These are phyloP conservation scores for Morinoia aosen DNA, from an alignment of 2,888 invertebrate species.

Conservation along the genomic window DNA sequence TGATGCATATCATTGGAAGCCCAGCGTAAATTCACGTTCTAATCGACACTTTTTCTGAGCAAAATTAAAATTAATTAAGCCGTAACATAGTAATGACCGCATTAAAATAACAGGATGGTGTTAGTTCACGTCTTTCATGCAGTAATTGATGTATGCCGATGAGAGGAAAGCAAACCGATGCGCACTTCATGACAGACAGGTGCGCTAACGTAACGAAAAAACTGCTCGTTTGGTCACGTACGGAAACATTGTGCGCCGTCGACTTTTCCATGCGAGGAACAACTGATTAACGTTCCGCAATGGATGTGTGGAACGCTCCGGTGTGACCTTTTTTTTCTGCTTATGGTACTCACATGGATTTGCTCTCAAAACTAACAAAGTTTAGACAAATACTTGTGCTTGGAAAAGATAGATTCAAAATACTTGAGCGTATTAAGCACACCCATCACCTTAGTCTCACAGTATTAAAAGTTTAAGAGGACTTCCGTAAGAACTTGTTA, in stretches of 20 bases:
- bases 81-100: neutral
- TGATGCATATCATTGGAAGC: neutral
- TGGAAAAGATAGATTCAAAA: too few relatives aligned
- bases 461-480: neutral
- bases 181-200: neutral
- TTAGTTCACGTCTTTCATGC: neutral
- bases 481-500: neutral
- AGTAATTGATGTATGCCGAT: neutral
- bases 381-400: too few relatives aligned
- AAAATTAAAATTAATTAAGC: neutral
- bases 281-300: neutral
- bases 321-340: too few relatives aligned
- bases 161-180: neutral
- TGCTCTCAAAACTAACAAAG: too few relatives aligned
- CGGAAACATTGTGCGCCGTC: neutral
- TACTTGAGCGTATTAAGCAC: too few relatives aligned
- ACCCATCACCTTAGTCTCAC: too few relatives aligned
- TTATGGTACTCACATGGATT: too few relatives aligned
- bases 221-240: neutral
- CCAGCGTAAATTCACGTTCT: neutral
- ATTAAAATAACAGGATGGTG: neutral
- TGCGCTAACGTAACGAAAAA: neutral
- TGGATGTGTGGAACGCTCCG: neutral
- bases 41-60: neutral
- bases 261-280: neutral